Conservation (phyloP, 2,888 invertebrate species). For the Cecidostiba fungosa region DNA sequence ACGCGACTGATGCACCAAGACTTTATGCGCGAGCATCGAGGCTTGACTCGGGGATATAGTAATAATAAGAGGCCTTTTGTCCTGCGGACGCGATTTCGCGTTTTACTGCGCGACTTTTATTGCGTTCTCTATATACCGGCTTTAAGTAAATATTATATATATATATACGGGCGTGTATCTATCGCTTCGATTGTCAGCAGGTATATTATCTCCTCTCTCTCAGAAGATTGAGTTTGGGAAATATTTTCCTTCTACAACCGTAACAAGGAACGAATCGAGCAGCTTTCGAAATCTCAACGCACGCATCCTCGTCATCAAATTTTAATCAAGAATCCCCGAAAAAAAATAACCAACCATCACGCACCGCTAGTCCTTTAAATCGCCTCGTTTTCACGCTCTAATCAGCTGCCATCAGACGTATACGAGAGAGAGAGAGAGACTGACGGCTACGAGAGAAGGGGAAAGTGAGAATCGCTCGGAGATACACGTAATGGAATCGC, state of each 20-base stretch:
- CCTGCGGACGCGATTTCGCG: background rate
- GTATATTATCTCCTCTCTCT: no score
- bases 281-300: background rate
- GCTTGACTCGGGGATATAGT: background rate
- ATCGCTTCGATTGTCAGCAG: background rate
- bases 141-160: constrained; percentile 9
- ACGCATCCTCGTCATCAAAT: background rate
- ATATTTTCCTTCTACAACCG: background rate
- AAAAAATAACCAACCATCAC: background rate
- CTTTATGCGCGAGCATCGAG: background rate
- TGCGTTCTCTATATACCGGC: background rate
- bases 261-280: background rate
- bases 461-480: constrained; percentile 41
- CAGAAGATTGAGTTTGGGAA: background rate
- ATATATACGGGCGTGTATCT: no score
- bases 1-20: background rate
- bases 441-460: background rate
- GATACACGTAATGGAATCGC: constrained; percentile 38
- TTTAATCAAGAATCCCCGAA: background rate
- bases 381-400: constrained; percentile 43
- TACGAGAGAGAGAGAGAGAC: background rate
- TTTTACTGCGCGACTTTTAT: constrained; percentile 23
- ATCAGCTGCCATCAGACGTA: constrained; percentile 19
- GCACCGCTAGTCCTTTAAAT: background rate
- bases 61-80: background rate